These are phyloP conservation scores for Bathynomus jamesi DNA, from an alignment of 1,140 invertebrate genomes.

Conservation along the genomic window DNA sequence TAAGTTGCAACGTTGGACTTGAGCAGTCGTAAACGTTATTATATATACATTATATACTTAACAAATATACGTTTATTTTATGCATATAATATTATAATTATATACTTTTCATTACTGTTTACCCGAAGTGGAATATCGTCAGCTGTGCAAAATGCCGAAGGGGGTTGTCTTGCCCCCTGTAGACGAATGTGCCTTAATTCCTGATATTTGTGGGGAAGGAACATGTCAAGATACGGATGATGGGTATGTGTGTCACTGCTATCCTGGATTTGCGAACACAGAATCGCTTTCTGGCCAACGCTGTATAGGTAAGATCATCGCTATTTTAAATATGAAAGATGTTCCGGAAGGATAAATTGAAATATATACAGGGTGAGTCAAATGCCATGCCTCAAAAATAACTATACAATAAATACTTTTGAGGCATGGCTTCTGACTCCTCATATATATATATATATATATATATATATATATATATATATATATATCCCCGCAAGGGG, in stretches of 20 bases:
- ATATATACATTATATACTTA: too few relatives aligned
- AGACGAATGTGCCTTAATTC: slow-evolving; percentile 64
- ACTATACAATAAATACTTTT: too few relatives aligned
- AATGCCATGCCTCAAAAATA: too few relatives aligned
- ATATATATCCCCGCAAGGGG: too few relatives aligned
- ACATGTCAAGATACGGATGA: slow-evolving; percentile 60
- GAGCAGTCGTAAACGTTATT: too few relatives aligned
- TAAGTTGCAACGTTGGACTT: too few relatives aligned
- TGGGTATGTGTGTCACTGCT: slow-evolving; percentile 62
- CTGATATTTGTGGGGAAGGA: slow-evolving; percentile 67
- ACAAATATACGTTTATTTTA: background rate
- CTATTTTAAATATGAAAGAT: too few relatives aligned
- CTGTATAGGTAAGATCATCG: slow-evolving; percentile 42
- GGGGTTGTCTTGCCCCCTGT: slow-evolving; percentile 43
- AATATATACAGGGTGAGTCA: too few relatives aligned
- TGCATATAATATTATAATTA: background rate
- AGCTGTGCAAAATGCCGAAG: slow-evolving; percentile 41
- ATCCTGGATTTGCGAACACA: slow-evolving; percentile 49
- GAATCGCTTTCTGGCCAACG: slow-evolving; percentile 43
- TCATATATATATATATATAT: too few relatives aligned
- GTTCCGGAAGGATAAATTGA: too few relatives aligned
- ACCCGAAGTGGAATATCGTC: slow-evolving; percentile 44
- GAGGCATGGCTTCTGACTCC: too few relatives aligned
- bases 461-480: too few relatives aligned
- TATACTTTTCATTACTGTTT: background rate